phyloP scores from a whole-genome alignment of 2,888 invertebrate genomes.

The Uropetala carovei region DNA sequence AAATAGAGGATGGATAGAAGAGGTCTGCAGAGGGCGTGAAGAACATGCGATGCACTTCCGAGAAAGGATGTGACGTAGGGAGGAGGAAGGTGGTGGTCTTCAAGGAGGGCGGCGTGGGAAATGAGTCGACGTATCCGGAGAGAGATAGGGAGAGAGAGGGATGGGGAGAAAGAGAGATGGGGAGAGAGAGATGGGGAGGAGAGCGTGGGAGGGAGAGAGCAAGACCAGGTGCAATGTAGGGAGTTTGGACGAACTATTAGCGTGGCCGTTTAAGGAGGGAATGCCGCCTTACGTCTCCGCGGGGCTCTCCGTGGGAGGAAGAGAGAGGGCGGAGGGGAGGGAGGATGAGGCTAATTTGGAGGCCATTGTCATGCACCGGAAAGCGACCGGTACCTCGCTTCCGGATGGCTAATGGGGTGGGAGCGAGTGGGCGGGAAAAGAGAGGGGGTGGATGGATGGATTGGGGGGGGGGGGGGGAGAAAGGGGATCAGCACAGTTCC shows the following conservation, averaged over 20 bases:
- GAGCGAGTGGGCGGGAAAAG: background rate
- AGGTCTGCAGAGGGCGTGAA: slow-evolving; percentile 5
- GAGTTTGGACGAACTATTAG: background rate
- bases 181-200: background rate
- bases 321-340: background rate
- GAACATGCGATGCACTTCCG: slow-evolving; percentile 24
- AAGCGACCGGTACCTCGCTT: slow-evolving; percentile 62
- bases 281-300: background rate
- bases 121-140: slow-evolving; percentile 11
- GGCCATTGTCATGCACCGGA: slow-evolving; percentile 60
- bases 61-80: background rate
- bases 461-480: slow-evolving; percentile 11
- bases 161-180: background rate
- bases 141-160: background rate
- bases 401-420: slow-evolving; percentile 31
- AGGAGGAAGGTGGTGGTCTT: background rate
- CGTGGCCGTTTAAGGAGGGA: background rate
- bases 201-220: too few relatives aligned
- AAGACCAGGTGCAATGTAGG: background rate
- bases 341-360: slow-evolving; percentile 44
- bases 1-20: background rate
- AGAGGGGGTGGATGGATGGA: background rate
- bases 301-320: background rate
- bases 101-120: slow-evolving; percentile 18
- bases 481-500: background rate